Conservation (phyloP, 2,888 invertebrate species). For the Drosophila acutilabella region DNA sequence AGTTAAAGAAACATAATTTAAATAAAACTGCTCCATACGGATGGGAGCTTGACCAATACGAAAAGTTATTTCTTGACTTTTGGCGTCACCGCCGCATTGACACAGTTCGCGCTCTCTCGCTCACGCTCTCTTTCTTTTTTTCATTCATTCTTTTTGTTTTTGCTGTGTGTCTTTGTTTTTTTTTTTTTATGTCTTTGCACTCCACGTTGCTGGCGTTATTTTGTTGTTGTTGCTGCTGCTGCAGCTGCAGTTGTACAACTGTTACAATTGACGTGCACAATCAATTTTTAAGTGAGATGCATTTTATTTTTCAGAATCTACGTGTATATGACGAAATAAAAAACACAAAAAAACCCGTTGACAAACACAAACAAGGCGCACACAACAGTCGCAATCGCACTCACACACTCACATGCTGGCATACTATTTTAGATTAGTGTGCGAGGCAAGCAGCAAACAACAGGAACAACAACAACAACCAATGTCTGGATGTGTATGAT, state of each 20-base stretch:
- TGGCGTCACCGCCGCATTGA: conserved; percentile 76
- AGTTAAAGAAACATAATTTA: conserved; percentile 46
- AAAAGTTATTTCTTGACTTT: conserved; percentile 54
- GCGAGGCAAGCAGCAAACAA: conserved; percentile 54
- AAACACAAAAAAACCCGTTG: conserved; percentile 60
- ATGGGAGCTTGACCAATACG: conserved; percentile 11
- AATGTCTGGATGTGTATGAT: conserved; percentile 50
- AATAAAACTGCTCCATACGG: conserved; percentile 30
- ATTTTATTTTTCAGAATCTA: conserved; percentile 17
- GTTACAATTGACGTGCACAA: conserved; percentile 46
- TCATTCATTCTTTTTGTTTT: conserved; percentile 40
- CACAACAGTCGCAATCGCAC: conserved; percentile 38
- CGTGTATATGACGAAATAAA: conserved; percentile 18
- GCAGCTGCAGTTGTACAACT: conserved; percentile 45
- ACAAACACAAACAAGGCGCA: conserved; percentile 64
- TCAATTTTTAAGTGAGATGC: conserved; percentile 53
- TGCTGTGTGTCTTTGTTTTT: conserved; percentile 51
- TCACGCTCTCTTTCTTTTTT: conserved; percentile 49
- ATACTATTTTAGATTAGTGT: conserved; percentile 69
- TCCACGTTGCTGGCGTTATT: conserved; percentile 57
- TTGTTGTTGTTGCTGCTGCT: conserved; percentile 37
- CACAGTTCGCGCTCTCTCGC: conserved; percentile 77
- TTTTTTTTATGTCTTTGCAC: conserved; percentile 65
- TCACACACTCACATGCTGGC: conserved; percentile 34
- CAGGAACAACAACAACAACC: conserved; percentile 48